These are phyloP conservation scores for Elaeidobius kamerunicus DNA, from an alignment of 2,888 invertebrate genomes.

Conservation along the genomic window DNA sequence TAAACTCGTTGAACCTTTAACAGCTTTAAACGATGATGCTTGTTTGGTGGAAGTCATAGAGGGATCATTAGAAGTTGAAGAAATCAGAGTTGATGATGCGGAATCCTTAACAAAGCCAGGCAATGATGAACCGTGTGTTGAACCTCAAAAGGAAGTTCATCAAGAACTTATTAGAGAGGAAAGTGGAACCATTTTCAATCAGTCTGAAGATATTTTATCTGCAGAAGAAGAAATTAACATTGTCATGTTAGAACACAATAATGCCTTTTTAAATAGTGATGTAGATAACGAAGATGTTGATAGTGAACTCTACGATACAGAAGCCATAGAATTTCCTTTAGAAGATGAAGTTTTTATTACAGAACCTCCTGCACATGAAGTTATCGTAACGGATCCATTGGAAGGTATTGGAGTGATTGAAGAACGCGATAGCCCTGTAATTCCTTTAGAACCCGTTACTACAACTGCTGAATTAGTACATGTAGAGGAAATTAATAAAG, in stretches of 20 bases:
- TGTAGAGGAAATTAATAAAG: background rate
- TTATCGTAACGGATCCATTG: slow-evolving; percentile 20
- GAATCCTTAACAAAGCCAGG: too few relatives aligned
- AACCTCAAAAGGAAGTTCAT: background rate
- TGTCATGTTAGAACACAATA: background rate
- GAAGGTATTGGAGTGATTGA: slow-evolving; percentile 16
- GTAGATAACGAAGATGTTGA: background rate
- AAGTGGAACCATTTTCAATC: background rate
- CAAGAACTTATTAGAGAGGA: background rate
- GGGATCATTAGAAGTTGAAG: too few relatives aligned
- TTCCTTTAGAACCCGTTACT: slow-evolving; percentile 22
- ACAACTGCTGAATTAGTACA: slow-evolving; percentile 4
- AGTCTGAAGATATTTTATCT: too few relatives aligned
- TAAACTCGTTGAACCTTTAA: too few relatives aligned
- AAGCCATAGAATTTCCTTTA: slow-evolving; percentile 12
- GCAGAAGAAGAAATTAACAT: background rate
- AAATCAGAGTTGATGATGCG: too few relatives aligned
- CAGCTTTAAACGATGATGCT: too few relatives aligned
- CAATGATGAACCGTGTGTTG: background rate
- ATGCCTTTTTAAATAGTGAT: background rate
- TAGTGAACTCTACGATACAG: background rate
- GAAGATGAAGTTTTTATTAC: slow-evolving; percentile 27
- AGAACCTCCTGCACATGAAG: slow-evolving; percentile 17
- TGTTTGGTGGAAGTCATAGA: too few relatives aligned
- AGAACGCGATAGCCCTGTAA: slow-evolving; percentile 11